phyloP scores from a whole-genome alignment of 2,888 invertebrate genomes.

The Aelia acuminata region DNA sequence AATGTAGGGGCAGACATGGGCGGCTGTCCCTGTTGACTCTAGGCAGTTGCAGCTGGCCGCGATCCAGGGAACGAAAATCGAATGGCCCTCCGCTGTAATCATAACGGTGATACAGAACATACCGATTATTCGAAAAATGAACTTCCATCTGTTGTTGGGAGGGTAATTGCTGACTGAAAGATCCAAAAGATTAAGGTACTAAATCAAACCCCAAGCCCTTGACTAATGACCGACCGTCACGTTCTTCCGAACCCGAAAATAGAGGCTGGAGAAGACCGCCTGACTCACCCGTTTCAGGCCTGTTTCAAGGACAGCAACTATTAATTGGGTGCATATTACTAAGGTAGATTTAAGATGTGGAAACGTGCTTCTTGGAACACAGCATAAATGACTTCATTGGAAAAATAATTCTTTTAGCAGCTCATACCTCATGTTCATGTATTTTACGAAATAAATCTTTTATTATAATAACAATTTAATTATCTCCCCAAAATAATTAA shows the following conservation, averaged over 20 bases:
- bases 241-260: background rate
- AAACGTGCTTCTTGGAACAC: background rate
- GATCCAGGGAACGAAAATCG: constrained; percentile 20
- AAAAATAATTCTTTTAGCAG: too few relatives aligned
- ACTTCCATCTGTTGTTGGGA: background rate
- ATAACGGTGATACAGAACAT: background rate
- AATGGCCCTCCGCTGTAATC: background rate
- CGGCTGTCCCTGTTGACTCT: constrained; percentile 17
- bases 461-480: too few relatives aligned
- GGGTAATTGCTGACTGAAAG: background rate
- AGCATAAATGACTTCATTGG: background rate
- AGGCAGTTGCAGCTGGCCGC: constrained; percentile 25
- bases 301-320: background rate
- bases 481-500: too few relatives aligned
- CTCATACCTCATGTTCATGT: too few relatives aligned
- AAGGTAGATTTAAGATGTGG: constrained; percentile 15
- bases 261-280: background rate
- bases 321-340: background rate
- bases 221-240: background rate
- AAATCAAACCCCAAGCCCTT: background rate
- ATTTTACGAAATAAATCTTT: too few relatives aligned
- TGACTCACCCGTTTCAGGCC: background rate
- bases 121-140: background rate
- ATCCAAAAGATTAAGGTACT: background rate
- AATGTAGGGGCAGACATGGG: constrained; percentile 44